Percentiles rank a stretch among this genome's conserved stretches.
Conservation (phyloP, 2,113 vertebrate species). For the Melanostigma gelatinosum region DNA sequence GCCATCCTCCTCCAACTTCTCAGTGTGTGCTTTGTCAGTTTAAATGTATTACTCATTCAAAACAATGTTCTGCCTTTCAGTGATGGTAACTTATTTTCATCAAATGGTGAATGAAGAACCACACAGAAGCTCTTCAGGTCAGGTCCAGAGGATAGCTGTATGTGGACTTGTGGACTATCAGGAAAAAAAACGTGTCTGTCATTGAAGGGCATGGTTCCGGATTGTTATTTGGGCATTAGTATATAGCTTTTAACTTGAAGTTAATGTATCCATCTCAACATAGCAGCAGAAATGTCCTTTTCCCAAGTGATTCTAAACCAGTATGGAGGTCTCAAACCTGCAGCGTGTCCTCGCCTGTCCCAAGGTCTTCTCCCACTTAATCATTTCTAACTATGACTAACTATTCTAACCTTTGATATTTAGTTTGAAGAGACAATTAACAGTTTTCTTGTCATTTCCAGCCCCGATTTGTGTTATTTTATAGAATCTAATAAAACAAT, state of each 20-base stretch:
- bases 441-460: neutral
- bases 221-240: neutral
- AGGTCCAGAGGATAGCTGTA: neutral
- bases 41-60: slow-evolving; percentile 10
- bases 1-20: neutral
- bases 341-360: neutral
- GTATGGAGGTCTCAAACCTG: neutral
- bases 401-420: slow-evolving; percentile 1
- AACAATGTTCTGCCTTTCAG: neutral
- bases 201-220: neutral
- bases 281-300: neutral
- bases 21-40: neutral
- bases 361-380: neutral
- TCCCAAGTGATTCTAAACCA: neutral
- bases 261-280: neutral
- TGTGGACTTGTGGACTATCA: neutral
- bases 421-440: neutral
- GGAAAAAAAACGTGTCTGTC: no score
- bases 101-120: neutral
- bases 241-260: neutral
- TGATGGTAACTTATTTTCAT: neutral
- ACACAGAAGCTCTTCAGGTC: neutral
- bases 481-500: neutral
- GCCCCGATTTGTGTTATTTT: neutral
- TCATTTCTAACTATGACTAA: neutral